Percentiles rank a stretch among this genome's conserved stretches.
phyloP scores from a whole-genome alignment of 2,113 vertebrate genomes.

The Hippocampus zosterae region DNA sequence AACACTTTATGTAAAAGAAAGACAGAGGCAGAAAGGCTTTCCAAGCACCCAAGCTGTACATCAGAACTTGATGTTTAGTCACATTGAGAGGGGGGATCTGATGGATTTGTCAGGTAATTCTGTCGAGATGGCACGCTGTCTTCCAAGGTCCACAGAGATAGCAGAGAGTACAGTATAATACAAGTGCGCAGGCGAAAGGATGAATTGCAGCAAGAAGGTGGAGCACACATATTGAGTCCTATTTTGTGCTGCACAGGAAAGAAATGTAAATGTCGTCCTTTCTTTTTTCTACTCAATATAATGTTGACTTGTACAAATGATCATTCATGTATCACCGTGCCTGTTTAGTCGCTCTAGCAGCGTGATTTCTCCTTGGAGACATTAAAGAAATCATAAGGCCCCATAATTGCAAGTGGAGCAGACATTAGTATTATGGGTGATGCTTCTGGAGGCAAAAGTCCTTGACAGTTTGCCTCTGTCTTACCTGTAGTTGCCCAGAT shows the following conservation, averaged over 20 bases:
- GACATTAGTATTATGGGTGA: constrained; percentile 19
- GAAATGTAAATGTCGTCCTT: constrained; percentile 10
- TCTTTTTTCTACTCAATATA: constrained; percentile 10
- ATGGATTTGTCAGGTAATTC: constrained; percentile 38
- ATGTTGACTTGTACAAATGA: neutral
- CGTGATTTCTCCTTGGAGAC: constrained; percentile 22
- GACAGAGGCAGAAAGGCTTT: constrained; percentile 27
- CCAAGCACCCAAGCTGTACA: constrained; percentile 31
- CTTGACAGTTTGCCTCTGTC: neutral
- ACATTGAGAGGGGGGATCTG: constrained; percentile 32
- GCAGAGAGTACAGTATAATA: constrained; percentile 12
- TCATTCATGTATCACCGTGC: constrained; percentile 12
- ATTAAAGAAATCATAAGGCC: too few relatives aligned
- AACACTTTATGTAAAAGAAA: constrained; percentile 8
- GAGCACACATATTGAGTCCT: constrained; percentile 15
- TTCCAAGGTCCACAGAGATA: constrained; percentile 29
- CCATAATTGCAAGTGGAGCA: constrained; percentile 33
- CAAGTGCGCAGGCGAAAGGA: neutral
- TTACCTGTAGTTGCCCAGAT: constrained; percentile 98
- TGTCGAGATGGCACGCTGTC: constrained; percentile 44
- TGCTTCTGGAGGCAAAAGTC: constrained; percentile 8
- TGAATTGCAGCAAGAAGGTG: constrained; percentile 9
- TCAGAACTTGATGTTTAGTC: constrained; percentile 44
- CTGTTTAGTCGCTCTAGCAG: constrained; percentile 22
- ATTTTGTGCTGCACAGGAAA: constrained; percentile 18